Base-by-base conservation (phyloP, 2,888 invertebrate species). In the Leptopilina syphax region DNA sequence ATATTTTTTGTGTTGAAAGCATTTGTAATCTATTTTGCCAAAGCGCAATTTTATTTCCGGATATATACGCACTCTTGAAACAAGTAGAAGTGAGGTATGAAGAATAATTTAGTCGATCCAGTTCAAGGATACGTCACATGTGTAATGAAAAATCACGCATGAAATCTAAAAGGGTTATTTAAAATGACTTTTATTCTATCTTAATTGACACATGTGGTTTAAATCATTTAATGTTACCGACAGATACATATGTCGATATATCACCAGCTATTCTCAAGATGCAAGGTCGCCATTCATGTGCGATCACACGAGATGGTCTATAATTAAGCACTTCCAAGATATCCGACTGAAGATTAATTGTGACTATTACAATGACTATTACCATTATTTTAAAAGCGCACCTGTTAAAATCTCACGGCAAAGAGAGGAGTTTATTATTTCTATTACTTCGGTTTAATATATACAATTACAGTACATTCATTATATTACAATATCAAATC, bases 191-290 rank as follows among this genome's bases (percentile, higher is more conserved):
- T 73, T 73, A 73, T 41, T 73, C 73, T n/a, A 57, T 73, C 73
- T 73, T 57, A 73, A 73, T 73, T 73, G 73, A 73, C 73, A 73
- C 57, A 73, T 73, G 73, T 54, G 34, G 73, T 73, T 73, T 50
- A 73, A 73, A 73, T 73, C 73, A 73, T 73, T 73, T 73, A 73
- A 73, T 13, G 34, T 54, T 50, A 70, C 70, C 50, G 50, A 70
- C 70, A 27, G 50, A 54, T 57, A 54, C 34, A n/a, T 9, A 18
- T 24, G 47, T 68, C 41, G n/a, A 27, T 50, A 70, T 34, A 73
- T 27, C 27, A 50, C 27, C 34, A 34, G 27, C 57, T 54, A 73
- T 73, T 73, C 73, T 73, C 73, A 57, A 73, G 73, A 73, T 73
- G 73, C 73, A 73, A 73, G 73, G 73, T 73, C 73, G 54, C 47